Base-by-base conservation (phyloP, 1,140 invertebrate species). In the Littorina saxatilis region DNA sequence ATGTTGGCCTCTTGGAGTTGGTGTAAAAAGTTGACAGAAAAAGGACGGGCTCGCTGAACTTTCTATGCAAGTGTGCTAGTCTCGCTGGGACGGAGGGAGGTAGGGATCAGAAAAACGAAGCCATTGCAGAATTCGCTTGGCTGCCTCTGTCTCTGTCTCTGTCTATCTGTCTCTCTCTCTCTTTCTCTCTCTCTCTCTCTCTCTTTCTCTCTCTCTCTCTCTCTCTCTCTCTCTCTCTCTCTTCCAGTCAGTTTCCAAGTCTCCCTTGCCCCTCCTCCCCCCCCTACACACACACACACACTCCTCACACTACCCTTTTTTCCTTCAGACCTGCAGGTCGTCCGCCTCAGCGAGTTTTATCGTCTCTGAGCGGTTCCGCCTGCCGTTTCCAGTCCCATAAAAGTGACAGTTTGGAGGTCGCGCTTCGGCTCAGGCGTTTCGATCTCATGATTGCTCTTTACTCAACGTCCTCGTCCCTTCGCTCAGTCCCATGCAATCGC, bases 331-430 rank as follows among this genome's bases (percentile, higher is more conserved):
- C 66, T 68, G 66, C 66, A 68, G 35, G 13, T 68, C 13, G 9
- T 68, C 66, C 66, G 66, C 66, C 39, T 68, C 13, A 68, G 0
- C 66, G 66, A 13, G 15, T 68, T 68, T 68, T 68, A 68, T 68
- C 66, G 66, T 68, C 66, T 68, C 39, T 68, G 37, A 68, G 66
- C 66, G 66, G 66, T 68, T 68, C 66, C 66, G 66, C 66, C 66
- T 68, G 66, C 66, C 66, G 66, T 68, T 68, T 68, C 40, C 70
- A 13, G 32, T 11, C 27, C 70, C 70, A 73, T 73, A 73, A 73
- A 73, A 73, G 70, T 73, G 70, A 73, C 70, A 73, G 70, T 73
- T 15, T 35, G 63, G n/a, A 35, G 66, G 66, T 37, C 7, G 23
- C 13, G 70, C 39, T 43, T 73, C 17, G 70, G 11, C 43, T n/a